Evolutionary conservation across 2,888 invertebrate genomes (phyloP), one percentile per base, ranked within the genome.

Genomic region (Neria commutata): DNA sequence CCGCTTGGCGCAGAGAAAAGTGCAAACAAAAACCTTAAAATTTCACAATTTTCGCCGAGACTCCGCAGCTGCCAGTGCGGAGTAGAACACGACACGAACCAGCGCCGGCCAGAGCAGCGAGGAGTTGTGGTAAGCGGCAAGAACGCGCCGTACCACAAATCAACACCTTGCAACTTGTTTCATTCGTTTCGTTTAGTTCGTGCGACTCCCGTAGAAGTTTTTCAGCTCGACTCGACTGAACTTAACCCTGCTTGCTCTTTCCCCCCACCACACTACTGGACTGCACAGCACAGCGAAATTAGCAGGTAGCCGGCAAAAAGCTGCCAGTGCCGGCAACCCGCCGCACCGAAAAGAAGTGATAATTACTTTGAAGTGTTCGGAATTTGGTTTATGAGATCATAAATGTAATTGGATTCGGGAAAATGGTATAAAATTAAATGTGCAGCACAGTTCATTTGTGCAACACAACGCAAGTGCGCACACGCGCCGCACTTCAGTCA

Each of bases 361-460:
- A 65, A 65, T 65, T 65, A 59, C 64, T 62, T 62, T 61, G 61
- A 64, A 65, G 68, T 70, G 76, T 69, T 71, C 65, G 63, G 66
- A 67, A 66, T 68, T 71, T 68, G 65, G 66, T 76, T 76, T 78
- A 78, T 69, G 76, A 70, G 71, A 68, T 70, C 72, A 71, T 77
- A 76, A 76, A 76, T 74, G 76, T 72, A 77, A 77, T 76, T 78
- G 77, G 75, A 74, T 76, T 71, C 68, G 76, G 75, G 64, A 63
- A 72, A 73, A 75, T 67, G 67, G 68, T 42, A 42, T 42, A 21
- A 42, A 42, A 42, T 17, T 3, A 8, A 19, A 42, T 42, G n/a
- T n/a, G n/a, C n/a, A n/a, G n/a, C n/a, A n/a, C n/a, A n/a, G n/a
- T n/a, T n/a, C n/a, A n/a, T n/a, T n/a, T n/a, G n/a, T n/a, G n/a